Evolutionary conservation across 2,113 vertebrate genomes (phyloP).

Genomic region (Petroica traversi): DNA sequence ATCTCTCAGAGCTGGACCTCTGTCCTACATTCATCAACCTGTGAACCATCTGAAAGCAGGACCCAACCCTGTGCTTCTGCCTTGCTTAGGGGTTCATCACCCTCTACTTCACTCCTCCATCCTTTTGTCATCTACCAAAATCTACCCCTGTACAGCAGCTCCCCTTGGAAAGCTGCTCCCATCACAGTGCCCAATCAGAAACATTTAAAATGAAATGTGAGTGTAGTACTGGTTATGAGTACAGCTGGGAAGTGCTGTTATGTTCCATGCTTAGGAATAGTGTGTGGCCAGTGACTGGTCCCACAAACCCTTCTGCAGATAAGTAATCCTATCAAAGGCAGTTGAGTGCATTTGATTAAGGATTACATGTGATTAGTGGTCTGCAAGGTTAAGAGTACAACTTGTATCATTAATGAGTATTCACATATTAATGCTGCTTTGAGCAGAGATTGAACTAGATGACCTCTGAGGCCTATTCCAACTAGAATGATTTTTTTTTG

Average conservation of each 20-base stretch:
- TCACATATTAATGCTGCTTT: neutral
- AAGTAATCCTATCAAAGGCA: constrained; percentile 45
- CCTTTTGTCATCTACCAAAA: neutral
- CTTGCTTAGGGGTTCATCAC: neutral
- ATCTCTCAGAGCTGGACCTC: neutral
- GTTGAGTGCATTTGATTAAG: constrained; percentile 29
- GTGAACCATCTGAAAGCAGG: neutral
- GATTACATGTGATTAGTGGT: constrained; percentile 5
- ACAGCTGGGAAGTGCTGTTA: neutral
- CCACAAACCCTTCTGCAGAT: neutral
- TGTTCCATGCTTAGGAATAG: neutral
- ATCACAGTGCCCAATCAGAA: neutral
- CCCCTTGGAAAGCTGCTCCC: neutral
- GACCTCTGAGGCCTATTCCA: neutral
- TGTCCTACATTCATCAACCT: neutral
- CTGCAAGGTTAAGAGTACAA: neutral
- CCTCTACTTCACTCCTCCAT: neutral
- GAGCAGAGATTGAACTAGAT: neutral
- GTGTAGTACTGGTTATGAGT: neutral
- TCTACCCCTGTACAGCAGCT: neutral
- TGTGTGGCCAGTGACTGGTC: neutral
- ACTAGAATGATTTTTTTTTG: neutral
- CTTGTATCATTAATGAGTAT: neutral
- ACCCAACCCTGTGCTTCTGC: neutral
- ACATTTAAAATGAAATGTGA: neutral